These are phyloP conservation scores for Venturia canescens DNA, from an alignment of 1,140 invertebrate genomes.

Conservation along the genomic window DNA sequence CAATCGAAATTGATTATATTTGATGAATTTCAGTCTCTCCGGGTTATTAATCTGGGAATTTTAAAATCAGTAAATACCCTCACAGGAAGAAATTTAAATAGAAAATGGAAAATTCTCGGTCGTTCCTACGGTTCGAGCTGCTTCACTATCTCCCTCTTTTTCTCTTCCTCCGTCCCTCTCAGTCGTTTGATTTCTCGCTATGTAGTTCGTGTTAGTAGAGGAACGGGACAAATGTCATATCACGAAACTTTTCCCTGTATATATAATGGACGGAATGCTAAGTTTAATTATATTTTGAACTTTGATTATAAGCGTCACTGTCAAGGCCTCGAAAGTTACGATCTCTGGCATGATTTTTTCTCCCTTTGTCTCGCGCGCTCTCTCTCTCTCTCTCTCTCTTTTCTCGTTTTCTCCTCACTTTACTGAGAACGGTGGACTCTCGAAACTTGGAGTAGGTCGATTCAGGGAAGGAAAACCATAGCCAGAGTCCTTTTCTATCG, in stretches of 20 bases:
- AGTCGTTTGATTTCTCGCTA: not conserved
- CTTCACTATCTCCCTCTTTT: too few species aligned
- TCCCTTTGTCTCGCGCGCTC: not conserved
- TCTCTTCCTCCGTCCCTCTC: not conserved
- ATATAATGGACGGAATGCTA: slow-evolving; percentile 33
- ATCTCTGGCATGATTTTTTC: not conserved
- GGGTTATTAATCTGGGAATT: too few species aligned
- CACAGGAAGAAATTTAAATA: too few species aligned
- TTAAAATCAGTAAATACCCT: too few species aligned
- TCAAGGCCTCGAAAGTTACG: slow-evolving; percentile 26
- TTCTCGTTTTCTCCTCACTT: not conserved
- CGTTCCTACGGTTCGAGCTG: too few species aligned
- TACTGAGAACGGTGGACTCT: not conserved
- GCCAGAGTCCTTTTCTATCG: slow-evolving; percentile 18
- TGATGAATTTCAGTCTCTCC: too few species aligned
- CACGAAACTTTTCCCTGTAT: slow-evolving; percentile 18
- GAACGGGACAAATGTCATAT: slow-evolving; percentile 22
- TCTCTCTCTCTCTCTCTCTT: not conserved
- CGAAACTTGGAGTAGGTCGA: slow-evolving; percentile 18
- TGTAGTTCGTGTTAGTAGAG: too few species aligned
- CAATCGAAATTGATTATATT: too few species aligned
- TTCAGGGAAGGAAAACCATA: not conserved
- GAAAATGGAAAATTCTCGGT: too few species aligned
- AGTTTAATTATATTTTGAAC: slow-evolving; percentile 43
- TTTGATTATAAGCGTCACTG: slow-evolving; percentile 43